Percentiles rank a stretch among this genome's conserved stretches.
These are phyloP conservation scores for Gobio occitaniae DNA, from an alignment of 2,797 vertebrate species.

Conservation along the genomic window DNA sequence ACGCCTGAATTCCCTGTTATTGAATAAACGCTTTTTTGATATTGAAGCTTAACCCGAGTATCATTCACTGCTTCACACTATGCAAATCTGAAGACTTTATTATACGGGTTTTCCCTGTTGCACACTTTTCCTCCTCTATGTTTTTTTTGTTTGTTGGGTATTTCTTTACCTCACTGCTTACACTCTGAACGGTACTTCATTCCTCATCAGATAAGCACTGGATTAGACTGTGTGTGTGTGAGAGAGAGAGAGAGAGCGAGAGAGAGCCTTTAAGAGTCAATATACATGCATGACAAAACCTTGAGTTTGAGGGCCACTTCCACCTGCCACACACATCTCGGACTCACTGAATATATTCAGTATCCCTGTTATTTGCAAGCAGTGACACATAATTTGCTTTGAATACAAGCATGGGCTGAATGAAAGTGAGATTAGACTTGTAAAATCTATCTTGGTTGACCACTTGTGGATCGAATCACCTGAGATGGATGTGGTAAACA, in stretches of 20 bases:
- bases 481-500: slow-evolving; percentile 6
- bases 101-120: not conserved
- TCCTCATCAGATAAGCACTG: slow-evolving; percentile 26
- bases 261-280: not conserved
- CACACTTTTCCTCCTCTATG: not conserved
- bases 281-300: not conserved
- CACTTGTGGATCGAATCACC: slow-evolving; percentile 17
- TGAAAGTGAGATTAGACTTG: not conserved
- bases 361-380: not conserved
- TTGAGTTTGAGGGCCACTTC: not conserved
- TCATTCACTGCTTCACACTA: not conserved
- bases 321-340: not conserved
- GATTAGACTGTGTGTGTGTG: slow-evolving; percentile 20
- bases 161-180: slow-evolving; percentile 12
- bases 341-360: not conserved
- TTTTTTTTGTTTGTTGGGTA: not conserved
- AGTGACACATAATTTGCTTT: not conserved
- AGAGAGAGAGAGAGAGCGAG: slow-evolving; percentile 3
- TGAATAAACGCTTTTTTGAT: not conserved
- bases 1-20: not conserved
- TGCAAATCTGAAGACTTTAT: not conserved
- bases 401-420: not conserved
- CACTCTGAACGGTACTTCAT: slow-evolving; percentile 12
- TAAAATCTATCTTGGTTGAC: not conserved
- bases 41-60: not conserved